A percentile compares a stretch with the other conserved stretches of the same genome.
Conservation (phyloP, 2,888 invertebrate genomes). For the Boloria selene region DNA sequence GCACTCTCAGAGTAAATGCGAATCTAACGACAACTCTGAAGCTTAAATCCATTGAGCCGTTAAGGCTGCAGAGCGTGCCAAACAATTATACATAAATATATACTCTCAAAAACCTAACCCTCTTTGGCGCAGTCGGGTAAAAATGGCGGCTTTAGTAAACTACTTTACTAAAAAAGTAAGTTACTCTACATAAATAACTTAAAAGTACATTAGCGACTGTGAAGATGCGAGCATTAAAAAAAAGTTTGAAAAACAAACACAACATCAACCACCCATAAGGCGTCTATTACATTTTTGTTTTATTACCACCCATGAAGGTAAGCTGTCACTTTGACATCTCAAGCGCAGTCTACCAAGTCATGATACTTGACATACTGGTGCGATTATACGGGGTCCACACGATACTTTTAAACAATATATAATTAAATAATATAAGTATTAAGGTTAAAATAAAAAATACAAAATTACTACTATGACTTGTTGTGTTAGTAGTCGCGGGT, state of each 20-base stretch:
- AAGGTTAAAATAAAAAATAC: not conserved
- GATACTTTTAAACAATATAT: not conserved
- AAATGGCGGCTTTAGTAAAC: too few species aligned
- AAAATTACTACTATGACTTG: too few species aligned
- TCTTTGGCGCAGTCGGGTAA: too few species aligned
- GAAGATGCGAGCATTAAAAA: not conserved
- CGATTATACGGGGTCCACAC: slow-evolving; percentile 12
- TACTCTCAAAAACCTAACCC: too few species aligned
- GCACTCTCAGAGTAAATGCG: too few species aligned
- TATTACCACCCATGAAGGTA: slow-evolving; percentile 28
- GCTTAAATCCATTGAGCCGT: too few species aligned
- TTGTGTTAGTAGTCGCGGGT: too few species aligned
- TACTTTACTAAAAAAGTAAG: slow-evolving; percentile 6
- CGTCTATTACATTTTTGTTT: slow-evolving; percentile 25
- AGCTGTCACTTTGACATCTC: slow-evolving; percentile 24
- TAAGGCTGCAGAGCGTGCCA: too few species aligned
- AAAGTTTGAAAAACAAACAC: slow-evolving; percentile 20
- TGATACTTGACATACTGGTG: slow-evolving; percentile 19
- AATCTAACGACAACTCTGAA: too few species aligned
- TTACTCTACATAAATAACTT: slow-evolving; percentile 6
- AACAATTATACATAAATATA: too few species aligned
- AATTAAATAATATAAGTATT: not conserved
- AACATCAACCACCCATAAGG: slow-evolving; percentile 6
- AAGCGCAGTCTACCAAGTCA: slow-evolving; percentile 23
- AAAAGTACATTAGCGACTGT: slow-evolving; percentile 14